phyloP scores from a whole-genome alignment of 2,797 vertebrate species.

The Harpagifer antarcticus region DNA sequence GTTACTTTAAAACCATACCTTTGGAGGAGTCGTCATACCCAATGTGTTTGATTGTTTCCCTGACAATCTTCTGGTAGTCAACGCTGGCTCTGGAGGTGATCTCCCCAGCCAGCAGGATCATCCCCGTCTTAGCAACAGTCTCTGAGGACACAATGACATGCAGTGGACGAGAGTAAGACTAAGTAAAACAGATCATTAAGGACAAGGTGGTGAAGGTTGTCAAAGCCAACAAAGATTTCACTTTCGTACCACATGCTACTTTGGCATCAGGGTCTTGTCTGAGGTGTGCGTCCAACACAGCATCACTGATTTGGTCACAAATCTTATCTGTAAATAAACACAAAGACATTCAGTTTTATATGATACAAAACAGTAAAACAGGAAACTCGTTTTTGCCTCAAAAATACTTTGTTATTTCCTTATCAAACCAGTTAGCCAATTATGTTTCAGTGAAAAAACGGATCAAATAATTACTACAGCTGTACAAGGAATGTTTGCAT shows the following conservation, averaged over 20 bases:
- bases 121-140: constrained; percentile 96
- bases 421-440: too few relatives aligned
- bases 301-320: constrained; percentile 96
- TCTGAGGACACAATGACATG: constrained; percentile 79
- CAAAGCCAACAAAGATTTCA: not conserved
- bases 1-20: constrained; percentile 79
- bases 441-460: too few relatives aligned
- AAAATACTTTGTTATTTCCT: too few relatives aligned
- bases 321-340: constrained; percentile 90
- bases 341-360: too few relatives aligned
- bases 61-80: constrained; percentile 95
- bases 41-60: constrained; percentile 93
- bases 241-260: constrained; percentile 92
- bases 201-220: constrained; percentile 1
- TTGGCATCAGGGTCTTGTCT: constrained; percentile 95
- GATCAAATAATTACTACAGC: too few relatives aligned
- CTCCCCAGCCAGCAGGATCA: constrained; percentile 96
- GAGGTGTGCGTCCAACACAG: constrained; percentile 95
- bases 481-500: not conserved
- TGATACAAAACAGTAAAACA: too few relatives aligned
- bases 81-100: constrained; percentile 92
- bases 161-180: constrained; percentile 3
- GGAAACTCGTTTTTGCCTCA: too few relatives aligned
- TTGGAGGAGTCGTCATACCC: constrained; percentile 97
- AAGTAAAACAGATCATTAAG: constrained; percentile 4